Evolutionary conservation across 1,140 invertebrate species (phyloP), one percentile per base, ranked within the genome.

Genomic region (Drosophila ironensis): DNA sequence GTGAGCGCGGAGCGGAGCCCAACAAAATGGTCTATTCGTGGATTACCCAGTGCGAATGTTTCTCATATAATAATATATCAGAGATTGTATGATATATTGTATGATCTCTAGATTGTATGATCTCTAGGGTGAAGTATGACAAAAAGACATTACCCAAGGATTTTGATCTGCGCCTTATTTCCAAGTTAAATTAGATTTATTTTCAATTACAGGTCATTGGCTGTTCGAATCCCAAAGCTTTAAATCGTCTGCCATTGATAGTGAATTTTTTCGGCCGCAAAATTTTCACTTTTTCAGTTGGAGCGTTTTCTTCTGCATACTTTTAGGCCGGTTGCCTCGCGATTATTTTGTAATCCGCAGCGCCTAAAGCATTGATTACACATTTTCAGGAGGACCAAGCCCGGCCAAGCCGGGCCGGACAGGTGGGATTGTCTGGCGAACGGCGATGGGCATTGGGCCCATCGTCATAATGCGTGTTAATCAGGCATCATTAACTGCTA

Each of bases 381-480:
- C 66, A 64, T 71, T 51, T 27, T 42, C 40, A 25, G 63, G 6
- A 5, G 30, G 30, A 48, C 53, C n/a, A n/a, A n/a, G n/a, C n/a
- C n/a, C n/a, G n/a, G n/a, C n/a, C n/a, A n/a, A n/a, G n/a, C n/a
- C n/a, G 46, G 67, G 54, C 35, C 63, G 42, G 52, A 61, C 69
- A 82, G 57, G 41, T 70, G 22, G 25, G 19, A 33, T 9, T 12
- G 16, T n/a, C 30, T 12, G 2, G n/a, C 16, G 6, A 11, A 19
- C 16, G 48, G 4, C 48, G 17, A 6, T 4, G 9, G 5, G 50
- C 24, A 12, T 44, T 24, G 52, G 19, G 25, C 47, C 48, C 74
- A n/a, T n/a, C n/a, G n/a, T n/a, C n/a, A 74, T 86, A 84, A 84
- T 84, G 80, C 81, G 80, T 72, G 80, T 84, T 86, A 84, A 86